Percentiles rank a stretch among this genome's conserved stretches.
Conservation (phyloP, 2,113 vertebrate genomes). For the Donacobius atricapilla region DNA sequence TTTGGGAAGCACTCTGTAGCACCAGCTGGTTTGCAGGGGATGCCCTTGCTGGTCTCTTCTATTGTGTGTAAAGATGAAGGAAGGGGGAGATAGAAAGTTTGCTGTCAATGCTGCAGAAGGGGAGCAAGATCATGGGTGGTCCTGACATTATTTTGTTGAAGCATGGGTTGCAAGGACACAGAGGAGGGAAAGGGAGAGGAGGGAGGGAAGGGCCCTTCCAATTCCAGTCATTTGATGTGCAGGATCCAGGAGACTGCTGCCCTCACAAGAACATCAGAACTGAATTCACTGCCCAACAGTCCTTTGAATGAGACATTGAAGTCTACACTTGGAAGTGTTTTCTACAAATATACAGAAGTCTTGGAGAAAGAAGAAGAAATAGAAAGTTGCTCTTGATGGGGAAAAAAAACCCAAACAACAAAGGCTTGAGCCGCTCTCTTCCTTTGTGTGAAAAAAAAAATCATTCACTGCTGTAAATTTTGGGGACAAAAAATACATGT, state of each 20-base stretch:
- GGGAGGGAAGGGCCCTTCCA: not conserved
- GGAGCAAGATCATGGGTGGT: not conserved
- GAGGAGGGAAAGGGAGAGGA: not conserved
- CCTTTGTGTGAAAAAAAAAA: not conserved
- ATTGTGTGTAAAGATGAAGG: not conserved
- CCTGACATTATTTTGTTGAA: not conserved
- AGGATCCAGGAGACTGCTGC: not conserved
- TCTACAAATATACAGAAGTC: not conserved
- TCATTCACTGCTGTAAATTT: not conserved
- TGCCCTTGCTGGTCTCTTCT: not conserved
- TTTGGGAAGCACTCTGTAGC: not conserved
- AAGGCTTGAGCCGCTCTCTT: not conserved
- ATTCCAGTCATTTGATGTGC: not conserved
- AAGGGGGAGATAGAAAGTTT: not conserved
- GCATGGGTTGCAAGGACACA: not conserved
- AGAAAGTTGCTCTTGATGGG: not conserved
- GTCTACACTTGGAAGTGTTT: not conserved
- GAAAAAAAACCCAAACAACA: not conserved
- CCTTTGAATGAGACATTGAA: not conserved
- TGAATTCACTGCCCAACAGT: not conserved
- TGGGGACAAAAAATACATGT: not conserved
- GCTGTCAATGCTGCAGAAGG: not conserved
- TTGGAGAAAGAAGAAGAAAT: not conserved
- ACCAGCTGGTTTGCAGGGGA: not conserved
- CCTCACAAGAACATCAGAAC: not conserved